These are phyloP conservation scores for Brachypalpus laphriformis DNA, from an alignment of 2,888 invertebrate species.

Conservation along the genomic window DNA sequence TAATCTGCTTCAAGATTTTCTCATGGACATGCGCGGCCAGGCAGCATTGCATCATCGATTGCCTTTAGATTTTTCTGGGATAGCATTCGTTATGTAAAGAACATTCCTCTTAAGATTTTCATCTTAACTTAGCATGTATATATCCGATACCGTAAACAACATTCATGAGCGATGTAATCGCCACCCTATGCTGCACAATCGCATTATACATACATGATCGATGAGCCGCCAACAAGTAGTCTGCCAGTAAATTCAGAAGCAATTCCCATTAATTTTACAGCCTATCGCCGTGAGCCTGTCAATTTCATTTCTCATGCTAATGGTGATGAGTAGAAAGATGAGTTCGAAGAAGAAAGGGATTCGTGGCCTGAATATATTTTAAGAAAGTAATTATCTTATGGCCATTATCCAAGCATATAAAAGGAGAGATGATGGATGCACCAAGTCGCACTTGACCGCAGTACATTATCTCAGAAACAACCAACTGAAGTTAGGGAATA, in stretches of 20 bases:
- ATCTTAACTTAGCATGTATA: no score
- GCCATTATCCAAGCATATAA: neutral
- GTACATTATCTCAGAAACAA: neutral
- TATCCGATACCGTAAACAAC: neutral
- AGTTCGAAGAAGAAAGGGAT: neutral
- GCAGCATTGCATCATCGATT: neutral
- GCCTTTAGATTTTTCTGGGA: no score
- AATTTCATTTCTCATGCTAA: neutral
- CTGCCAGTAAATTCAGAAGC: neutral
- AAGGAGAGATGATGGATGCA: constrained; percentile 1
- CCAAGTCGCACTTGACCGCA: neutral
- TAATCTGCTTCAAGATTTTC: no score
- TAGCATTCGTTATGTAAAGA: no score
- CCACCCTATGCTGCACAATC: neutral
- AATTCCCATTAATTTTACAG: neutral
- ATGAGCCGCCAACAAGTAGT: neutral
- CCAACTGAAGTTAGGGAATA: neutral
- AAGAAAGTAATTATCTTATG: constrained; percentile 8
- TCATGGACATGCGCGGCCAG: neutral
- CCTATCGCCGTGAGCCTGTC: constrained; percentile 1
- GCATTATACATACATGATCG: neutral
- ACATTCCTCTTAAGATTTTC: no score
- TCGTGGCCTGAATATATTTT: neutral
- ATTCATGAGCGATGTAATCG: neutral
- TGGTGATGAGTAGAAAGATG: neutral